These are phyloP conservation scores for Drosophila hamatofila DNA, from an alignment of 2,888 invertebrate genomes.

Conservation along the genomic window DNA sequence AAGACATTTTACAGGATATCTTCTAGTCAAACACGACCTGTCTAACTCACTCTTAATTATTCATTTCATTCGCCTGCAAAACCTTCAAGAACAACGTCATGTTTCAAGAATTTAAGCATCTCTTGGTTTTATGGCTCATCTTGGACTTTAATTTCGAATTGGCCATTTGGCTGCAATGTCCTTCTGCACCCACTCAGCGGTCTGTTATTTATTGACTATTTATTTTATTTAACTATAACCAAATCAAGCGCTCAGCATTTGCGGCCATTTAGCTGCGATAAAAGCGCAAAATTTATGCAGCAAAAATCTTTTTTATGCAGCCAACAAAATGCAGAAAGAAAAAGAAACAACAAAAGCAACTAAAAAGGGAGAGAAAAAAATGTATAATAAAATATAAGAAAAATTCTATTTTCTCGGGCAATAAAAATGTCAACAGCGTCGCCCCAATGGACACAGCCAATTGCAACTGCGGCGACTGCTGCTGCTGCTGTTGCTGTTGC, in stretches of 20 bases:
- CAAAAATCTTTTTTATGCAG: constrained; percentile 20
- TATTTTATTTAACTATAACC: constrained; percentile 68
- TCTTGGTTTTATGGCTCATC: constrained; percentile 30
- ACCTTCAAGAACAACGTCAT: background rate
- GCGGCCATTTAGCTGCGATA: constrained; percentile 77
- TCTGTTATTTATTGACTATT: constrained; percentile 70
- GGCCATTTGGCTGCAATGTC: constrained; percentile 35
- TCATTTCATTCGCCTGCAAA: background rate
- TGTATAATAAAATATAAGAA: constrained; percentile 51
- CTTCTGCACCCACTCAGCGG: constrained; percentile 25
- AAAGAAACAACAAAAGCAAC: background rate
- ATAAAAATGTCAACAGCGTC: constrained; percentile 77
- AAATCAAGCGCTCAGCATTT: constrained; percentile 64
- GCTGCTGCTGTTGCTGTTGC: constrained; percentile 30
- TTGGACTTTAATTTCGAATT: constrained; percentile 13
- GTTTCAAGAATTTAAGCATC: constrained; percentile 40
- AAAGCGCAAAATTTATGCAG: constrained; percentile 55
- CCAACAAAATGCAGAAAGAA: constrained; percentile 6
- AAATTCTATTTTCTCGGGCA: constrained; percentile 79
- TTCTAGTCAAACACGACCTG: background rate
- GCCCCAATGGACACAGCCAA: constrained; percentile 57
- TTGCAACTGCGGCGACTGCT: constrained; percentile 47
- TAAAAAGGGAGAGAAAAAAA: constrained; percentile 1
- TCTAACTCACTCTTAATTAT: background rate
- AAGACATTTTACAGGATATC: background rate